Conservation (phyloP, 2,113 vertebrate genomes). For the Struthidea cinerea region DNA sequence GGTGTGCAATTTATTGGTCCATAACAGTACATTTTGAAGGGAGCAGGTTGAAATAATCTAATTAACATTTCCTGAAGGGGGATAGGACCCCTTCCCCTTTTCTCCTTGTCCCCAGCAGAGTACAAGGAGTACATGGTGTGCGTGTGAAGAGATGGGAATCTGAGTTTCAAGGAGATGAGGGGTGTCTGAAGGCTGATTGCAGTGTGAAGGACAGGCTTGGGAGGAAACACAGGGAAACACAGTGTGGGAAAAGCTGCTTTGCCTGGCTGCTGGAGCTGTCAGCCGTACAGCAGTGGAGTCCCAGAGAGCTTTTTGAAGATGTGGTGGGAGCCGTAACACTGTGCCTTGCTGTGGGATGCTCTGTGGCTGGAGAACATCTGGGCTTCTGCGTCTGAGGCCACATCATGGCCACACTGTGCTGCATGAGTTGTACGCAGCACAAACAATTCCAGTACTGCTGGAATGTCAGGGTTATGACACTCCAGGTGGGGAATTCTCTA, state of each 20-base stretch:
- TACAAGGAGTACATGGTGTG: neutral
- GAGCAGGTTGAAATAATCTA: neutral
- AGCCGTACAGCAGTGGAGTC: neutral
- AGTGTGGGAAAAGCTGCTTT: neutral
- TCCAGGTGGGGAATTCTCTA: neutral
- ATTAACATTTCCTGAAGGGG: neutral
- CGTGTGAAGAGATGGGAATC: neutral
- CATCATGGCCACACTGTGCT: neutral
- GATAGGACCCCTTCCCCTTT: neutral
- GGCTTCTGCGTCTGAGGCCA: neutral
- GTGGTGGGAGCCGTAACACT: neutral
- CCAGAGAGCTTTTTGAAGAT: neutral
- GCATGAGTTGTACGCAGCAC: neutral
- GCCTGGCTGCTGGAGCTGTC: neutral
- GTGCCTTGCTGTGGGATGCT: neutral
- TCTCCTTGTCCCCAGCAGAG: neutral
- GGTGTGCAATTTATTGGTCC: slow-evolving; percentile 13
- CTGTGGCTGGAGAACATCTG: neutral
- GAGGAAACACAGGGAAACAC: neutral
- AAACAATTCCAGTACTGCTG: neutral
- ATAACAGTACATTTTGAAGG: neutral
- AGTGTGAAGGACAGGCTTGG: neutral
- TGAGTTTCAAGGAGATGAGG: neutral
- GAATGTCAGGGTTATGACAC: neutral
- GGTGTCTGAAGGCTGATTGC: neutral